Base-by-base conservation (phyloP, 2,113 vertebrate species). In the Garra rufa region DNA sequence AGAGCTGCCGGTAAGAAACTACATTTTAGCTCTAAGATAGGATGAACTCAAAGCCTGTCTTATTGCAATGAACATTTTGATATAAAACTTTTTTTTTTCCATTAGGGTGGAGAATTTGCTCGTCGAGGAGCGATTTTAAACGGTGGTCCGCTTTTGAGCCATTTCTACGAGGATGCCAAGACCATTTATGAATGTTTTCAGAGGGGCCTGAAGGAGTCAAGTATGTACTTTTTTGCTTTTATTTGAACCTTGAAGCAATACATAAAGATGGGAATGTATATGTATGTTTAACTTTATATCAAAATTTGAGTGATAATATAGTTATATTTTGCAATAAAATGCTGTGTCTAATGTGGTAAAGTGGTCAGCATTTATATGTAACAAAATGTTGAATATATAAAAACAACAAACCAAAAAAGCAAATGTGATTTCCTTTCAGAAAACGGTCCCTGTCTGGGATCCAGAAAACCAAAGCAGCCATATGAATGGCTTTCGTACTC, bases 401-500 rank as follows among this genome's bases (percentile, higher is more conserved):
- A 65, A 65, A 65, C 61, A 17, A 28, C 13, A 26, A 50, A 6
- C 5, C 1, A 24, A 11, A 61, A 28, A 63, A 26, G 28, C 61
- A 1, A 34, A 9, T 24, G 28, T 80, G 4, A 34, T 59, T 55
- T 85, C 0, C 1, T 80, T 83, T 84, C 86, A 99, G 98, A 95
- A 89, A 93, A 98, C 0, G 97, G 97, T 26, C 96, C 97, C 1
- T 98, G 96, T 84, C 90, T 99, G 76, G 98, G 98, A 83, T 91
- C 92, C 88, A 96, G 98, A 88, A 97, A 97, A 89, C 96, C 96
- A 57, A 94, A 97, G 84, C 94, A 98, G 84, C 95, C 96, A 0
- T 99, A 98, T 71, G 95, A 98, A 76, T 99, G 97, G 97, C 93
- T 98, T 78, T 95, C 96, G 24, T 99, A 98, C 85, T 94, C 92